Evolutionary conservation across 2,888 invertebrate genomes (phyloP).

Genomic region (Harpalus rubripes): DNA sequence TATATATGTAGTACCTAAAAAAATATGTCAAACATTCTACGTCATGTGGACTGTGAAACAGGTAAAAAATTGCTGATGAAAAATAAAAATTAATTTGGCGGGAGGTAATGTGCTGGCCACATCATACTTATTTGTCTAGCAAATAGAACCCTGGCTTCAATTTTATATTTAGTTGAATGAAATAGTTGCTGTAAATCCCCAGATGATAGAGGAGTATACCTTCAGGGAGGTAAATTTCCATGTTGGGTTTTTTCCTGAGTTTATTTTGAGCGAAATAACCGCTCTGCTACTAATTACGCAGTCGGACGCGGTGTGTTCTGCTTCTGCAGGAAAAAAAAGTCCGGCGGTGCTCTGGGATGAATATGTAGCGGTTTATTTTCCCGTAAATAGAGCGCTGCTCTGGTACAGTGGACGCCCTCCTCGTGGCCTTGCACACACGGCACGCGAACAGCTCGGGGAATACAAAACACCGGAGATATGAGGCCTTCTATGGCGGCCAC

Average conservation of each 20-base stretch:
- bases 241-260: neutral
- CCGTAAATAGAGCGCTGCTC: slow-evolving; percentile 39
- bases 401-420: neutral
- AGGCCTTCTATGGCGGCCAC: neutral
- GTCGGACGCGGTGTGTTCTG: neutral
- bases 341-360: slow-evolving; percentile 27
- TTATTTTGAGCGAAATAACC: slow-evolving; percentile 29
- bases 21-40: no score
- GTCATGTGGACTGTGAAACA: no score
- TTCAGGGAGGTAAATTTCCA: slow-evolving; percentile 5
- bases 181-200: neutral
- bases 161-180: neutral
- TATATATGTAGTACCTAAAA: no score
- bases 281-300: slow-evolving; percentile 42
- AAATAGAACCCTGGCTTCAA: neutral
- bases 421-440: neutral
- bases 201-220: neutral
- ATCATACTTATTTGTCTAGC: neutral
- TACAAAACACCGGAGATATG: slow-evolving; percentile 13
- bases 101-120: no score
- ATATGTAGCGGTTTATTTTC: slow-evolving; percentile 52
- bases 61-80: no score
- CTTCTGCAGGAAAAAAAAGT: slow-evolving; percentile 8
- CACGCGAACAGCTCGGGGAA: slow-evolving; percentile 19
- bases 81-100: no score